Conservation (phyloP, 2,113 vertebrate genomes). For the Cryptotis parvus region DNA sequence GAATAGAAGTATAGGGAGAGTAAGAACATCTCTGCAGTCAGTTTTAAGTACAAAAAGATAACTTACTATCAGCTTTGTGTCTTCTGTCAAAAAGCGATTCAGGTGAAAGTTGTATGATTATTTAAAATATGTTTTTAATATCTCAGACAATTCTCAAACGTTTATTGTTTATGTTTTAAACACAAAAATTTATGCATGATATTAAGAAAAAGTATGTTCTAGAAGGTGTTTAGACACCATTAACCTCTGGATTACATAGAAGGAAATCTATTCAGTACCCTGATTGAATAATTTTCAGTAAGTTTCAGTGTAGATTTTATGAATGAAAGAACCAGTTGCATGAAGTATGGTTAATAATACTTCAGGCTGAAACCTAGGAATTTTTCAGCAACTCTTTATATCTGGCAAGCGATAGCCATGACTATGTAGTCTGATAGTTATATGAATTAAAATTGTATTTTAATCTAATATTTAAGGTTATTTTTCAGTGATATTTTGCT, state of each 20-base stretch:
- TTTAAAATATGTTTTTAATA: conserved; percentile 33
- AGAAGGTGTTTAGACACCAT: background rate
- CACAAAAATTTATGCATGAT: background rate
- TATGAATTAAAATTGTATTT: background rate
- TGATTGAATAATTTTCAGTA: background rate
- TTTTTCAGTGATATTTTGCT: no score
- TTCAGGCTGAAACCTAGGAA: background rate
- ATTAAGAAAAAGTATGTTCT: background rate
- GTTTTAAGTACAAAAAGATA: background rate
- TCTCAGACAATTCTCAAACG: conserved; percentile 4
- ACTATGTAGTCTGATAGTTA: background rate
- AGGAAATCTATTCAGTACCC: background rate
- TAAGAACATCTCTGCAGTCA: conserved; percentile 9
- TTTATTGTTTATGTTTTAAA: background rate
- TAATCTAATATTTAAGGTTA: no score
- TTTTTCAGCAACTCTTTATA: background rate
- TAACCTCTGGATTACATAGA: background rate
- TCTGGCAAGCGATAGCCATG: background rate
- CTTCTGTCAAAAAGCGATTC: conserved; percentile 4
- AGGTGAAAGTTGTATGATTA: background rate
- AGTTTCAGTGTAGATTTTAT: background rate
- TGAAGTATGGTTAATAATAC: background rate
- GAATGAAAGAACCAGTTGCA: background rate
- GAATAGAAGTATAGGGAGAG: background rate
- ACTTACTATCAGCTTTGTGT: background rate